Evolutionary conservation across 2,113 vertebrate species (phyloP).

Genomic region (Vombatus ursinus): DNA sequence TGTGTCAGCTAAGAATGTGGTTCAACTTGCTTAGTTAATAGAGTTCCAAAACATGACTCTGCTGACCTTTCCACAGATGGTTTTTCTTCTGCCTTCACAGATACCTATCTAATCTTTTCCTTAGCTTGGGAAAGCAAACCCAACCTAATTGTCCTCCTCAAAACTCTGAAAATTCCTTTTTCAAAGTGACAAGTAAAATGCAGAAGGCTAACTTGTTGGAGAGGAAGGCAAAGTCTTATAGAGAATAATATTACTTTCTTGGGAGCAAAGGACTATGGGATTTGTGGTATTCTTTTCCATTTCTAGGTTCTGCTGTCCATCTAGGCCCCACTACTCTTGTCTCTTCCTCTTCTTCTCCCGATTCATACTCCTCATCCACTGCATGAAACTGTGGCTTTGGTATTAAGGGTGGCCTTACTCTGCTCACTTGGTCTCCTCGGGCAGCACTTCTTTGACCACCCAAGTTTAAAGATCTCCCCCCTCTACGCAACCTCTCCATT

Average conservation of each 20-base stretch:
- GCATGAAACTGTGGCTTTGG: slow-evolving; percentile 57
- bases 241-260: slow-evolving; percentile 62
- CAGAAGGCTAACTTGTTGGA: background rate
- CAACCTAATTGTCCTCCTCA: slow-evolving; percentile 42
- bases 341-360: slow-evolving; percentile 70
- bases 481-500: slow-evolving; percentile 58
- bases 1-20: background rate
- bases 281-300: slow-evolving; percentile 52
- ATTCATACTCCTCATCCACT: slow-evolving; percentile 72
- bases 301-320: slow-evolving; percentile 68
- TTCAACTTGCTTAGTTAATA: background rate
- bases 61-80: background rate
- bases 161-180: slow-evolving; percentile 49
- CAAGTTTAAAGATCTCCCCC: fast-evolving
- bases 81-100: background rate
- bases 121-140: background rate
- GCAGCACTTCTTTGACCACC: slow-evolving; percentile 33
- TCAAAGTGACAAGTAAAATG: background rate
- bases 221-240: background rate
- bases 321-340: slow-evolving; percentile 46
- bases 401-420: slow-evolving; percentile 22
- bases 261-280: slow-evolving; percentile 58
- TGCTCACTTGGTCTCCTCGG: background rate
- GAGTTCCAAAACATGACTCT: background rate
- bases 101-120: background rate